Percentiles rank a stretch among this genome's conserved stretches.
Evolutionary conservation across 2,888 invertebrate genomes (phyloP).

Genomic region (Nymphalis c-album): DNA sequence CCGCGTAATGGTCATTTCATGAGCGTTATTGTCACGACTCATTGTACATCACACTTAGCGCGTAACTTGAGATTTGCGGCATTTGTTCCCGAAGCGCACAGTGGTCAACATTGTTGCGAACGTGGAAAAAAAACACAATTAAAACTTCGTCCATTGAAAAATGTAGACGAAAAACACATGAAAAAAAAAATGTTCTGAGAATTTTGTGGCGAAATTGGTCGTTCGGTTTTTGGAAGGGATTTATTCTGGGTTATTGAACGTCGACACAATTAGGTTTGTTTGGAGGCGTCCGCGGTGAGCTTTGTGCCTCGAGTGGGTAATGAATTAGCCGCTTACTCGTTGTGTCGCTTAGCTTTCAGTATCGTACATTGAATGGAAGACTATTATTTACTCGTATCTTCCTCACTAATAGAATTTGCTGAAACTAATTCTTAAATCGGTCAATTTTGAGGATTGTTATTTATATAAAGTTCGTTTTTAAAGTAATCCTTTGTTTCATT

Average conservation of each 20-base stretch:
- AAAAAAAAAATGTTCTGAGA: slow-evolving; percentile 31
- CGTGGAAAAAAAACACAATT: slow-evolving; percentile 28
- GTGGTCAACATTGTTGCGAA: slow-evolving; percentile 25
- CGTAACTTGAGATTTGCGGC: slow-evolving; percentile 36
- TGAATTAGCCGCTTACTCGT: slow-evolving; percentile 9
- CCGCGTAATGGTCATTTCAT: slow-evolving; percentile 36
- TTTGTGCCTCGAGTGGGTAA: slow-evolving; percentile 1
- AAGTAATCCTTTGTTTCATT: too few species aligned
- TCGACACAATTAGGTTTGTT: slow-evolving; percentile 25
- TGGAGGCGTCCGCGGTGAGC: slow-evolving; percentile 19
- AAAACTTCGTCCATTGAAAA: slow-evolving; percentile 28
- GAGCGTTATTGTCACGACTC: slow-evolving; percentile 26
- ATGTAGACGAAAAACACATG: slow-evolving; percentile 20
- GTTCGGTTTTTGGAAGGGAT: slow-evolving; percentile 24
- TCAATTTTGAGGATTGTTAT: too few species aligned
- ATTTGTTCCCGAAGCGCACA: slow-evolving; percentile 3
- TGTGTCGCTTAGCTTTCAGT: background rate
- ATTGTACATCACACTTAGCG: slow-evolving; percentile 42
- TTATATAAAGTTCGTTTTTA: too few species aligned
- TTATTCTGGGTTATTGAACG: slow-evolving; percentile 22
- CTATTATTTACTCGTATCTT: background rate
- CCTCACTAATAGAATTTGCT: background rate
- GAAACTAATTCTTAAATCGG: too few species aligned
- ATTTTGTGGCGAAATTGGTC: slow-evolving; percentile 27
- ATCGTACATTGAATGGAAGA: background rate